A percentile compares a stretch with the other conserved stretches of the same genome.
Evolutionary conservation across 2,113 vertebrate species (phyloP).

Genomic region (Sylvicapra grimmia): DNA sequence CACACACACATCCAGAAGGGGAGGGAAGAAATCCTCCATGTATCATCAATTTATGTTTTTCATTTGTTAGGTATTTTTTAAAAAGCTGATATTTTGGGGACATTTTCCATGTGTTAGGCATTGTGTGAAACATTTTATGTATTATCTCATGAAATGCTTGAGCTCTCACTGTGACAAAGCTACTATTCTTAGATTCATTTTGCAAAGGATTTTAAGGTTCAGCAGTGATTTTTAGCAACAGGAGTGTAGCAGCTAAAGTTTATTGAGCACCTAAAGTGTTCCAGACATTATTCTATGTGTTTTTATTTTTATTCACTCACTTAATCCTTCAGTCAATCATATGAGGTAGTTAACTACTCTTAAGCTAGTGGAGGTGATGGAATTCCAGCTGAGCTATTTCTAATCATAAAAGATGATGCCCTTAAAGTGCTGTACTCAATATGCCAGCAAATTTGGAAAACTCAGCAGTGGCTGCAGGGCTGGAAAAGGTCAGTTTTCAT

Average conservation of each 20-base stretch:
- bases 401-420: not conserved
- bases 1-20: not conserved
- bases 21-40: not conserved
- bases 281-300: not conserved
- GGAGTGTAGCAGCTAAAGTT: not conserved
- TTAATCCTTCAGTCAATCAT: not conserved
- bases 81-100: not conserved
- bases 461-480: not conserved
- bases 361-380: not conserved
- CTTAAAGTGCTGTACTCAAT: not conserved
- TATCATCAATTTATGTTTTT: not conserved
- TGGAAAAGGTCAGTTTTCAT: not conserved
- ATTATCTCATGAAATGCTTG: not conserved
- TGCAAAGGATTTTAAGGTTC: not conserved
- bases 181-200: conserved; percentile 4
- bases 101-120: not conserved
- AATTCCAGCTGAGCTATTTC: not conserved
- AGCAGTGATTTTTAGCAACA: not conserved
- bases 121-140: not conserved
- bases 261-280: not conserved
- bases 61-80: not conserved
- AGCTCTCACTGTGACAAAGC: not conserved
- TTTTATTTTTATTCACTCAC: conserved; percentile 16
- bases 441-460: not conserved
- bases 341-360: not conserved